A percentile compares a stretch with the other conserved stretches of the same genome.
Conservation (phyloP, 2,888 invertebrate genomes). For the Hermaeophaga mercurialis region DNA sequence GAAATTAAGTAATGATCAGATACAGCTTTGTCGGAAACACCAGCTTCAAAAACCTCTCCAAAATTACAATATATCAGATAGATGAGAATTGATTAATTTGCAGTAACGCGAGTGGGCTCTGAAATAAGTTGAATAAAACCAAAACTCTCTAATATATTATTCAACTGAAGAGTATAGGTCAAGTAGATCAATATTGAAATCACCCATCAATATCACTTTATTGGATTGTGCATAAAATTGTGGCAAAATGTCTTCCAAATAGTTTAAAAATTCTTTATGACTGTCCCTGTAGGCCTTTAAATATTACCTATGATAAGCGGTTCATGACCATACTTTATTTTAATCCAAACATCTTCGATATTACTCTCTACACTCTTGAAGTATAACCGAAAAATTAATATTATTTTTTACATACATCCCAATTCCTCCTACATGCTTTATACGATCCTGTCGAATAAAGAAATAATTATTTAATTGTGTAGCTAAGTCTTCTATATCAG, state of each 20-base stretch:
- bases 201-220: neutral
- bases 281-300: neutral
- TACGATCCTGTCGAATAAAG: neutral
- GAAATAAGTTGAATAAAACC: too few relatives aligned
- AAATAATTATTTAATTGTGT: neutral
- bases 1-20: neutral
- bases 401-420: neutral
- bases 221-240: neutral
- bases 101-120: too few relatives aligned
- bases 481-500: neutral
- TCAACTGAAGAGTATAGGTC: neutral
- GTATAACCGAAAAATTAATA: neutral
- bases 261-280: neutral
- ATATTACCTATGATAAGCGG: neutral
- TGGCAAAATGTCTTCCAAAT: neutral
- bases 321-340: neutral
- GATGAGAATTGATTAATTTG: too few relatives aligned
- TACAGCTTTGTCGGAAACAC: too few relatives aligned
- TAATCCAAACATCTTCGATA: neutral
- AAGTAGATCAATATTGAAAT: neutral
- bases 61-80: too few relatives aligned
- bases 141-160: neutral
- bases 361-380: neutral
- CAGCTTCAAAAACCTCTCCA: too few relatives aligned
- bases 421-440: neutral